phyloP scores from a whole-genome alignment of 2,888 invertebrate species.

The Suillia variegata region DNA sequence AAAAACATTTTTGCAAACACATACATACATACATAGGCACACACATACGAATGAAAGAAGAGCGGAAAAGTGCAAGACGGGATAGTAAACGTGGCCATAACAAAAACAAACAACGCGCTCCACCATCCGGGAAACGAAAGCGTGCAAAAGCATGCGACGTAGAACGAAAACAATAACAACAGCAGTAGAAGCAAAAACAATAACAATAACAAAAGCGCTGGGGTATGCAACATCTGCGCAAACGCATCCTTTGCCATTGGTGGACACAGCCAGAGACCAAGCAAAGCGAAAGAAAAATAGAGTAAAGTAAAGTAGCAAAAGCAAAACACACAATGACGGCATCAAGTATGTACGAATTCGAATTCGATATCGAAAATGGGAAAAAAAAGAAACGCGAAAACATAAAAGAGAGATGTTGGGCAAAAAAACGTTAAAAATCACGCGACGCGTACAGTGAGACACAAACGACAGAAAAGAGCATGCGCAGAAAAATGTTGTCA shows the following conservation, averaged over 20 bases:
- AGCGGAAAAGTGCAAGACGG: not conserved
- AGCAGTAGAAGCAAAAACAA: not conserved
- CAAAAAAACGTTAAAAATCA: not conserved
- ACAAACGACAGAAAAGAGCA: no score
- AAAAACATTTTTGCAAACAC: constrained; percentile 12
- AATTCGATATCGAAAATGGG: not conserved
- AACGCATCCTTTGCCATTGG: not conserved
- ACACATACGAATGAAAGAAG: not conserved
- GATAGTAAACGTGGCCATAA: constrained; percentile 17
- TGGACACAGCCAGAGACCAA: not conserved
- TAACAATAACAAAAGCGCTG: not conserved
- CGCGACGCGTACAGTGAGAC: not conserved
- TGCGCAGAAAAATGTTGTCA: no score
- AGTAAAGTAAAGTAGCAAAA: no score
- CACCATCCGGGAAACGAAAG: constrained; percentile 2
- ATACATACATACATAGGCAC: not conserved
- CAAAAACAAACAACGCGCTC: constrained; percentile 15
- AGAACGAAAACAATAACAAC: not conserved
- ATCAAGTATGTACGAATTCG: no score
- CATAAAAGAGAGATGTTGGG: no score
- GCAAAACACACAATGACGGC: not conserved
- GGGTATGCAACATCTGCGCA: not conserved
- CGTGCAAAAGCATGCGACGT: constrained; percentile 19
- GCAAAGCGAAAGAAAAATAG: no score
- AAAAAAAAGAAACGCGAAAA: not conserved